Evolutionary conservation across 2,888 invertebrate species (phyloP).

Genomic region (Drosophila atroscutellata): DNA sequence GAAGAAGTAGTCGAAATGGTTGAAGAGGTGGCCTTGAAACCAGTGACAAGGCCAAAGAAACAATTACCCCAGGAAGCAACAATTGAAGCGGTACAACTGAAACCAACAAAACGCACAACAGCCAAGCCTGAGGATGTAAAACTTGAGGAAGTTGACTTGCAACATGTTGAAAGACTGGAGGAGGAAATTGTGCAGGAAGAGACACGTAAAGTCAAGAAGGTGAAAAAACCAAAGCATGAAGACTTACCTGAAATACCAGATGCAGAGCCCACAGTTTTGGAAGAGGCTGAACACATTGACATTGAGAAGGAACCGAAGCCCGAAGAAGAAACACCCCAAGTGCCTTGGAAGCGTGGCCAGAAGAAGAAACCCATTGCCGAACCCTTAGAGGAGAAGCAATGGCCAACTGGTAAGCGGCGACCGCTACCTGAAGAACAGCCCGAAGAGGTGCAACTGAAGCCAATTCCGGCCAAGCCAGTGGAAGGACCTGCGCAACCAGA

Average conservation of each 20-base stretch:
- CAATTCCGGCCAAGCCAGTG: constrained; percentile 82
- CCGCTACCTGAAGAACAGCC: constrained; percentile 85
- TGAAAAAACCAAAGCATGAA: constrained; percentile 79
- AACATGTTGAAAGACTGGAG: constrained; percentile 81
- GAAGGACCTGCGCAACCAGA: constrained; percentile 76
- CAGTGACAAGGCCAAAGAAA: constrained; percentile 66
- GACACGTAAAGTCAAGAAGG: constrained; percentile 75
- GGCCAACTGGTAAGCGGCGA: constrained; percentile 84
- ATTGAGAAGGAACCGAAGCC: constrained; percentile 77
- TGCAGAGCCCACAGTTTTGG: constrained; percentile 77
- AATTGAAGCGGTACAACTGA: constrained; percentile 86
- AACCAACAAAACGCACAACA: constrained; percentile 83
- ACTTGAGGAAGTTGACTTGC: constrained; percentile 77
- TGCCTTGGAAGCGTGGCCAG: constrained; percentile 83
- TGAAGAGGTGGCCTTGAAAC: constrained; percentile 78
- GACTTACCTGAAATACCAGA: constrained; percentile 82
- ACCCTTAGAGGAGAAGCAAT: constrained; percentile 82
- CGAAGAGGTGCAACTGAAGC: constrained; percentile 84
- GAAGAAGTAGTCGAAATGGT: constrained; percentile 83
- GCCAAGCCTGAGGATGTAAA: constrained; percentile 75
- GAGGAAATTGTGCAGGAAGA: constrained; percentile 77
- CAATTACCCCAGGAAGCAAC: constrained; percentile 83
- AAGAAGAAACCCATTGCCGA: constrained; percentile 84
- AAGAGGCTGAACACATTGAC: constrained; percentile 82
- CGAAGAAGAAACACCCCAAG: constrained; percentile 75